A percentile compares a stretch with the other conserved stretches of the same genome.
Conservation (phyloP, 2,113 vertebrate species). For the Sinocyclocheilus grahami region DNA sequence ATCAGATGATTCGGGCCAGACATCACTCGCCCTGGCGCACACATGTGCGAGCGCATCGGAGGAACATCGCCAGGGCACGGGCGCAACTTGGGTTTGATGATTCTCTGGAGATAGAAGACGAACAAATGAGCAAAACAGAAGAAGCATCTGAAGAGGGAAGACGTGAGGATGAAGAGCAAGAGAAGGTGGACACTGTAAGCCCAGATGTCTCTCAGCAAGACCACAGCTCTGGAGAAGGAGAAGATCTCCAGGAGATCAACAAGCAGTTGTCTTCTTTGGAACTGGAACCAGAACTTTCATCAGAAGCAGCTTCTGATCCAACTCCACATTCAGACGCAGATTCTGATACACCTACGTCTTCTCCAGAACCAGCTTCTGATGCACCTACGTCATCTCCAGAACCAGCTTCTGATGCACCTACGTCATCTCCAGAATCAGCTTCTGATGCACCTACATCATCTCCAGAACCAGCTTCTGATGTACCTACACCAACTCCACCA, state of each 20-base stretch:
- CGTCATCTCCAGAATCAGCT: not conserved
- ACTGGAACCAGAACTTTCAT: slow-evolving; percentile 36
- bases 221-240: slow-evolving; percentile 44
- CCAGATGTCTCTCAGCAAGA: not conserved
- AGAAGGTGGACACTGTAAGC: slow-evolving; percentile 52
- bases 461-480: slow-evolving; percentile 5
- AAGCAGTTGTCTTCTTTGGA: slow-evolving; percentile 46
- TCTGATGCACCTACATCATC: not conserved
- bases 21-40: slow-evolving; percentile 89
- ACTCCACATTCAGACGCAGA: not conserved
- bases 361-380: slow-evolving; percentile 17
- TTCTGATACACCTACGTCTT: slow-evolving; percentile 3
- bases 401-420: not conserved
- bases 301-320: slow-evolving; percentile 3
- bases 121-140: slow-evolving; percentile 58
- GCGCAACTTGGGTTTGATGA: slow-evolving; percentile 85
- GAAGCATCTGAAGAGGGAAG: slow-evolving; percentile 53
- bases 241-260: slow-evolving; percentile 58
- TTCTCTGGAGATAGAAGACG: slow-evolving; percentile 79
- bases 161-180: slow-evolving; percentile 49
- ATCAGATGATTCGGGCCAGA: slow-evolving; percentile 74
- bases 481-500: not conserved
- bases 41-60: slow-evolving; percentile 88
- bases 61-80: slow-evolving; percentile 81
- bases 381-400: slow-evolving; percentile 12